A percentile compares a stretch with the other conserved stretches of the same genome.
phyloP scores from a whole-genome alignment of 2,113 vertebrate species.

The Spermophilus dauricus region DNA sequence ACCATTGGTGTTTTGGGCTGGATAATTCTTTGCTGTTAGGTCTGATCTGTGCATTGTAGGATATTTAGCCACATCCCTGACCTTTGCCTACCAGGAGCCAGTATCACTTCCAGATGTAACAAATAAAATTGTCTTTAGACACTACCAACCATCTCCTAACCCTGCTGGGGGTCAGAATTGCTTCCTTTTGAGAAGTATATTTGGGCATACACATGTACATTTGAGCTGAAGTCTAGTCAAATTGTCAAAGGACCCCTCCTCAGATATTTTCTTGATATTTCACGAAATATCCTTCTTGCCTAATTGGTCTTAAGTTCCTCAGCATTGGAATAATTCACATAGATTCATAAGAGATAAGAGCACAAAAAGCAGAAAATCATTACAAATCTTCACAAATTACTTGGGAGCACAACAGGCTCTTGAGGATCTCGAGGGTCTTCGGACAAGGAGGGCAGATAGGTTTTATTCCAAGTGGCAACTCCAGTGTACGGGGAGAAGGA shows the following conservation, averaged over 20 bases:
- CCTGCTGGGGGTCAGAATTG: background rate
- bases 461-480: fast-evolving
- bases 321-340: background rate
- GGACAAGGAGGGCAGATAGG: background rate
- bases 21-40: background rate
- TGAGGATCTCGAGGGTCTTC: background rate
- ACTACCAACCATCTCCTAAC: background rate
- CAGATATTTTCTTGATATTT: background rate
- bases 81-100: background rate
- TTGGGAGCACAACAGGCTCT: background rate
- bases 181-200: background rate
- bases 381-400: background rate
- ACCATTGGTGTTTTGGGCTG: background rate
- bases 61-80: background rate
- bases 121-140: background rate
- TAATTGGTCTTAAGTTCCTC: background rate
- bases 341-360: background rate
- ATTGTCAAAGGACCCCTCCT: background rate
- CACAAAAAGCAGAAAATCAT: background rate
- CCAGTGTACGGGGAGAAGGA: background rate
- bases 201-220: background rate
- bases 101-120: background rate
- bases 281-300: background rate
- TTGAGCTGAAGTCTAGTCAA: background rate
- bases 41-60: background rate